These are phyloP conservation scores for Sipha maydis DNA, from an alignment of 2,888 invertebrate genomes.

Conservation along the genomic window DNA sequence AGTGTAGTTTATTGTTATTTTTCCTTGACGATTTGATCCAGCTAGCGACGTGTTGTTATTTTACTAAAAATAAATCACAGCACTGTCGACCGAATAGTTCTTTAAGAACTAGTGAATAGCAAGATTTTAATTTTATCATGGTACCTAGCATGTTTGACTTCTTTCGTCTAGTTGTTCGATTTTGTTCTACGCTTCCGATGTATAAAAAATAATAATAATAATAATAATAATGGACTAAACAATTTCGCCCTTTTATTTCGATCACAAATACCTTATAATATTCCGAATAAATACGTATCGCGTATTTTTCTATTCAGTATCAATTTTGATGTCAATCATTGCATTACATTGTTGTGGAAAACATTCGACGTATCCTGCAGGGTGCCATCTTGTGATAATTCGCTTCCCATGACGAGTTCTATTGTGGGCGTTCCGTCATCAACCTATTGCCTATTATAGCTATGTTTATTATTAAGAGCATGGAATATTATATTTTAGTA, in stretches of 20 bases:
- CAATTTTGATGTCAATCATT: constrained; percentile 60
- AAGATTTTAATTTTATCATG: background rate
- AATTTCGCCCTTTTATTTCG: constrained; percentile 45
- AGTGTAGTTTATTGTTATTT: background rate
- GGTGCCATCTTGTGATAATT: constrained; percentile 54
- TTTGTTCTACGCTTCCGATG: background rate
- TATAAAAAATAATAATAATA: background rate
- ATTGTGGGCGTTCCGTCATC: constrained; percentile 58
- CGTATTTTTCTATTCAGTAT: constrained; percentile 26
- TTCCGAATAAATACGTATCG: constrained; percentile 36
- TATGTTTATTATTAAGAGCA: constrained; percentile 53
- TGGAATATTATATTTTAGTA: constrained; percentile 57
- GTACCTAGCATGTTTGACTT: background rate
- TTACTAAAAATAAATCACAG: too few species aligned
- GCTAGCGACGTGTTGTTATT: background rate
- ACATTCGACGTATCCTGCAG: constrained; percentile 36
- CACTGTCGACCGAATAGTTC: background rate
- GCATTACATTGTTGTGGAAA: constrained; percentile 44
- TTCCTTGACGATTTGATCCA: background rate
- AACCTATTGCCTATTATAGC: constrained; percentile 39
- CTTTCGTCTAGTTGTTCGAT: background rate
- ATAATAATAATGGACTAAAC: background rate
- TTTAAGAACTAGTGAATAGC: background rate
- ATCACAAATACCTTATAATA: constrained; percentile 25
- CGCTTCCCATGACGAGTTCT: constrained; percentile 60